Percentiles rank a stretch among this genome's conserved stretches.
Evolutionary conservation across 1,140 invertebrate genomes (phyloP).

Genomic region (Yoshiicerus persimilis): DNA sequence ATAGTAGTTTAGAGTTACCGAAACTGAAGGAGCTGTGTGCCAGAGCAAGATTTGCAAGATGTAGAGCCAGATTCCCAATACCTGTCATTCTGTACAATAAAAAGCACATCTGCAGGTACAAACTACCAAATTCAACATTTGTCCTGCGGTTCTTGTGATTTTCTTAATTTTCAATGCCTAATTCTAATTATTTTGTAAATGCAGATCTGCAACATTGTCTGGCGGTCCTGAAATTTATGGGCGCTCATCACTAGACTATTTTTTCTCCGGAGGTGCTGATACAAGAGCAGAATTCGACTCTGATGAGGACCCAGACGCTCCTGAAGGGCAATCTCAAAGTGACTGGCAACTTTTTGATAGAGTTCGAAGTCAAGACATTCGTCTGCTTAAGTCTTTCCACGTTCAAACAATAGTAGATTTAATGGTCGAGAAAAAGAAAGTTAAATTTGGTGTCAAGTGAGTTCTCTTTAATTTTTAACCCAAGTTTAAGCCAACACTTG

Average conservation of each 20-base stretch:
- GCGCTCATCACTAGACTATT: conserved; percentile 63
- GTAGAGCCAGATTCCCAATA: conserved; percentile 73
- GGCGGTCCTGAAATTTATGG: conserved; percentile 75
- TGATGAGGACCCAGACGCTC: conserved; percentile 51
- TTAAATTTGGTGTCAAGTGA: conserved; percentile 81
- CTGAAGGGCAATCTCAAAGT: conserved; percentile 50
- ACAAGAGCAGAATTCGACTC: conserved; percentile 47
- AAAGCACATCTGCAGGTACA: conserved; percentile 67
- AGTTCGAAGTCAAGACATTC: conserved; percentile 72
- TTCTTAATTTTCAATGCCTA: neutral
- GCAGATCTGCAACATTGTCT: conserved; percentile 66
- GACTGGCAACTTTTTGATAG: conserved; percentile 66
- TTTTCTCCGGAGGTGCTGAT: conserved; percentile 54
- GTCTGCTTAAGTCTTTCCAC: conserved; percentile 69
- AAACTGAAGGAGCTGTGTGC: conserved; percentile 47
- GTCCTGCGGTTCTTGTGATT: neutral
- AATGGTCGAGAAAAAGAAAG: conserved; percentile 87
- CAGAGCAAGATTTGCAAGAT: conserved; percentile 61
- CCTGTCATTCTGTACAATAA: conserved; percentile 78
- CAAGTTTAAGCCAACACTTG: neutral
- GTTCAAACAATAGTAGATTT: conserved; percentile 78
- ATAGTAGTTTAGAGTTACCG: conserved; percentile 27
- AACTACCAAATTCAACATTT: no score
- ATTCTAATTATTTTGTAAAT: neutral
- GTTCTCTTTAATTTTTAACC: conserved; percentile 50